These are phyloP conservation scores for Toxostoma redivivum DNA, from an alignment of 2,113 vertebrate genomes.

Conservation along the genomic window DNA sequence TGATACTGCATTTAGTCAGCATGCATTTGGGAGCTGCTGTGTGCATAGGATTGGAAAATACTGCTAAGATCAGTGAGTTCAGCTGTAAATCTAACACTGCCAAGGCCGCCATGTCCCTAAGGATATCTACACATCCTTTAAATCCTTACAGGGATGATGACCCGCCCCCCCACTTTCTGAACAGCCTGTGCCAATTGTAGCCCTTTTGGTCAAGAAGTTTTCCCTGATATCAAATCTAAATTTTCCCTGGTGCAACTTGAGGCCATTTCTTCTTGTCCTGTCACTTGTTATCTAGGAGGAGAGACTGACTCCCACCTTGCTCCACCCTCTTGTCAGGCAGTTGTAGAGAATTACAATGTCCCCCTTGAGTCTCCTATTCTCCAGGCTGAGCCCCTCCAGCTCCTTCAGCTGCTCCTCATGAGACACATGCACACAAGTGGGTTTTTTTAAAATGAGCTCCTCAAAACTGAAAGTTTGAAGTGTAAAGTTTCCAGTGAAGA, in stretches of 20 bases:
- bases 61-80: background rate
- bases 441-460: background rate
- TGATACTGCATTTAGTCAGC: background rate
- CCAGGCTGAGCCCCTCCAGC: background rate
- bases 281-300: background rate
- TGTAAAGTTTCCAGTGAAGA: background rate
- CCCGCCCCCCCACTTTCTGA: background rate
- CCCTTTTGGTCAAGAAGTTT: background rate
- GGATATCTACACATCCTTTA: background rate
- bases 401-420: background rate
- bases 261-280: fast-evolving
- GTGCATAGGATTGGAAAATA: background rate
- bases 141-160: background rate
- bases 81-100: background rate
- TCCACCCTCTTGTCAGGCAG: background rate
- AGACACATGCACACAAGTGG: fast-evolving
- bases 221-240: background rate
- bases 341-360: background rate
- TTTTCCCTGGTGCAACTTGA: background rate
- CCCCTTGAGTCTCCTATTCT: background rate
- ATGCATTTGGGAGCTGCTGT: background rate
- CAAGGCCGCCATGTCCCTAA: background rate
- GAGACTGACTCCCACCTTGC: background rate
- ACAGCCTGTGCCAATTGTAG: background rate
- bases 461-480: background rate